These are phyloP conservation scores for Eristalis tenax DNA, from an alignment of 2,888 invertebrate genomes.

Conservation along the genomic window DNA sequence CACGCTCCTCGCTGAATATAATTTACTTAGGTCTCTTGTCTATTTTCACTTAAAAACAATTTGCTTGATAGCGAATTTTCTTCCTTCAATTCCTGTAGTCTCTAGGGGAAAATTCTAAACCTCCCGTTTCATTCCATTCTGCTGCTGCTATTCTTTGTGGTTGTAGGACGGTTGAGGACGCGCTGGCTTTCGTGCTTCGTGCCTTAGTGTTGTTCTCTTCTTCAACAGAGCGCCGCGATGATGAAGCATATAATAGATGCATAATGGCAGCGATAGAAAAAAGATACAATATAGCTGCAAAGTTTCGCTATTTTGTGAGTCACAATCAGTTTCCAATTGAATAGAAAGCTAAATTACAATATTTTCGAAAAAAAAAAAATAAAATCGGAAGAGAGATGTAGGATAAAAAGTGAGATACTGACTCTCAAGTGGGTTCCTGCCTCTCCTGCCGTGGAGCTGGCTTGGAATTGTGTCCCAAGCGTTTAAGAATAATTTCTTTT, in stretches of 20 bases:
- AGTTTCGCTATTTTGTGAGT: conserved; percentile 67
- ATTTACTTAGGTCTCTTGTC: conserved; percentile 72
- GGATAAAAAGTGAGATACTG: conserved; percentile 17
- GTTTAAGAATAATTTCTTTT: not conserved
- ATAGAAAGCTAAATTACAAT: conserved; percentile 70
- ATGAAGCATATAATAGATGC: conserved; percentile 64
- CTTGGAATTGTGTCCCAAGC: not conserved
- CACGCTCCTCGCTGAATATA: conserved; percentile 49
- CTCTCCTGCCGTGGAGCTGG: conserved; percentile 1
- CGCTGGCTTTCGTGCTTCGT: conserved; percentile 60
- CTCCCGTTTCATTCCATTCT: conserved; percentile 14
- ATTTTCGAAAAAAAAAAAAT: conserved; percentile 37
- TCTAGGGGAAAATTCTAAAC: conserved; percentile 43
- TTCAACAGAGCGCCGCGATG: conserved; percentile 35
- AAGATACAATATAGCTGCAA: conserved; percentile 47
- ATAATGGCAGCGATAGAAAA: conserved; percentile 38
- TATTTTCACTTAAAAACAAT: conserved; percentile 72
- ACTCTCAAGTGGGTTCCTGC: conserved; percentile 26
- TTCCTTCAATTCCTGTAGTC: conserved; percentile 62
- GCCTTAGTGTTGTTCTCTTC: conserved; percentile 46
- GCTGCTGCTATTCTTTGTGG: conserved; percentile 39
- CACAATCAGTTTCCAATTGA: conserved; percentile 72
- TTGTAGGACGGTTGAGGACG: conserved; percentile 40
- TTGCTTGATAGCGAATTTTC: conserved; percentile 72
- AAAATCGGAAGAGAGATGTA: no score